These are phyloP conservation scores for Tyto alba DNA, from an alignment of 2,113 vertebrate species.

Conservation along the genomic window DNA sequence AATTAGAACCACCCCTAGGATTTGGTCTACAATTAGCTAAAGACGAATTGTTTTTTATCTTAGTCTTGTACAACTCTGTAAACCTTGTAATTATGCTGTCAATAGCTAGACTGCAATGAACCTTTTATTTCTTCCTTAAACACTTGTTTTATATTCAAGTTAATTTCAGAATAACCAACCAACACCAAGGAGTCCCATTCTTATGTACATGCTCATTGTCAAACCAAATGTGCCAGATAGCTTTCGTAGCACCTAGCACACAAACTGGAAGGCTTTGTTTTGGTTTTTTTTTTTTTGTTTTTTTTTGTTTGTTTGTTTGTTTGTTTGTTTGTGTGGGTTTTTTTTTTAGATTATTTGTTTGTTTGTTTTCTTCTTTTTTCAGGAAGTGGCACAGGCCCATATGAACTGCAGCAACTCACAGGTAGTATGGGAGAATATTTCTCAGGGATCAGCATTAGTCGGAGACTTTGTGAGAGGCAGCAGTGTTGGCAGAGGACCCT, in stretches of 20 bases:
- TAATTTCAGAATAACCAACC: background rate
- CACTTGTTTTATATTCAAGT: background rate
- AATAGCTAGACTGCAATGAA: background rate
- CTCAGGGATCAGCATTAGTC: background rate
- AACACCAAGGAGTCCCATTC: background rate
- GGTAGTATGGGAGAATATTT: background rate
- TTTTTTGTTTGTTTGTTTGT: too few relatives aligned
- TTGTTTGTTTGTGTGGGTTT: too few relatives aligned
- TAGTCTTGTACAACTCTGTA: background rate
- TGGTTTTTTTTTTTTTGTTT: background rate
- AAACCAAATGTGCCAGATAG: background rate
- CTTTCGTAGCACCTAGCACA: background rate
- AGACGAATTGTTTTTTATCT: background rate
- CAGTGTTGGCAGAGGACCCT: background rate
- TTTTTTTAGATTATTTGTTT: background rate
- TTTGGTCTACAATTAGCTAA: background rate
- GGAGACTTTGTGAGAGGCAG: background rate
- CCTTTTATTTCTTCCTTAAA: background rate
- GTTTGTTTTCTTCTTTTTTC: background rate
- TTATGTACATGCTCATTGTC: rapidly evolving
- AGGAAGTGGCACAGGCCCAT: background rate
- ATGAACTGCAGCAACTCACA: background rate
- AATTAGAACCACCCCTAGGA: background rate
- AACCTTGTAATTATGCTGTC: background rate
- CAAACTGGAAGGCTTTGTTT: too few relatives aligned